Conservation (phyloP, 2,113 vertebrate species). For the Corythornis cristatus region DNA sequence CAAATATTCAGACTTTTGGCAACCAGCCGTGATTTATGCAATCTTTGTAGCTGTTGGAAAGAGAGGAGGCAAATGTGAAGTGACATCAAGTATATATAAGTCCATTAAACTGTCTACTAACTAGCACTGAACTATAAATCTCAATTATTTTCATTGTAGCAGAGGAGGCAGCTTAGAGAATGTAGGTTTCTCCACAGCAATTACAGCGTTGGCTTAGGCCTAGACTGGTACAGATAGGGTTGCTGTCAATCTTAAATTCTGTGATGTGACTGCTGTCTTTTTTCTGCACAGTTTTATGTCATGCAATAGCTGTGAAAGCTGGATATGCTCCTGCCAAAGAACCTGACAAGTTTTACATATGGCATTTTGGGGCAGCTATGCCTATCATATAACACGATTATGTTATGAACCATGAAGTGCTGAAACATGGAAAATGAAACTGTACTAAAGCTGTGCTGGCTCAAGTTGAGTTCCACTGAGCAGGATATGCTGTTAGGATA, state of each 20-base stretch:
- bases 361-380: conserved; percentile 3
- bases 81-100: background rate
- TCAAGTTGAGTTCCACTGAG: background rate
- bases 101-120: background rate
- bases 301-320: conserved; percentile 46
- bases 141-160: background rate
- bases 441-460: background rate
- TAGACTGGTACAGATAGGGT: background rate
- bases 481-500: conserved; percentile 24
- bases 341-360: background rate
- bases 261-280: conserved; percentile 22
- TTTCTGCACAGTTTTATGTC: conserved; percentile 13
- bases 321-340: conserved; percentile 5
- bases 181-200: background rate
- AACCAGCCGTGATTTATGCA: background rate
- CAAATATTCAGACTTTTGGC: background rate
- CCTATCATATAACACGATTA: background rate
- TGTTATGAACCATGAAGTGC: background rate
- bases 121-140: background rate
- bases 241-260: conserved; percentile 15
- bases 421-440: conserved; percentile 35
- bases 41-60: background rate
- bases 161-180: background rate
- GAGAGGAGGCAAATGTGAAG: background rate
- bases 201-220: background rate